Conservation (phyloP, 2,797 vertebrate genomes). For the Carapus acus region DNA sequence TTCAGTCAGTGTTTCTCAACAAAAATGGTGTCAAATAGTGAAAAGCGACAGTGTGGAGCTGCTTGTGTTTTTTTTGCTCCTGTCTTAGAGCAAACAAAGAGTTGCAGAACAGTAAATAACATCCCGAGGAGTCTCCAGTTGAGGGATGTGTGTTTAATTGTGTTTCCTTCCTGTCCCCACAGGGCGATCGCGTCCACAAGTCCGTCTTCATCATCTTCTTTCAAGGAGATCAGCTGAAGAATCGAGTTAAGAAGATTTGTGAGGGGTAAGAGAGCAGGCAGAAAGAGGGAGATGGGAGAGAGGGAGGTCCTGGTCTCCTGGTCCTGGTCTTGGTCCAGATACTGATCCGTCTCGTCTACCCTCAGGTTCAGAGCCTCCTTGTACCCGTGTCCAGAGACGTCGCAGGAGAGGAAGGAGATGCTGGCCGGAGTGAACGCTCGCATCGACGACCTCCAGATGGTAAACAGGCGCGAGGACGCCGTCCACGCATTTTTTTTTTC, state of each 20-base stretch:
- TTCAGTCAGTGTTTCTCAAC: slow-evolving; percentile 72
- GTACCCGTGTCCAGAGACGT: slow-evolving; percentile 95
- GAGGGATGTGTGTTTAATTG: too few relatives aligned
- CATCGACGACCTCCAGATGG: slow-evolving; percentile 98
- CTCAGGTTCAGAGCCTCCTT: slow-evolving; percentile 91
- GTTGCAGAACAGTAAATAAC: too few relatives aligned
- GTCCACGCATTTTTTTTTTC: not conserved
- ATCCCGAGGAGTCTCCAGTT: too few relatives aligned
- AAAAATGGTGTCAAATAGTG: not conserved
- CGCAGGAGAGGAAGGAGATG: slow-evolving; percentile 97
- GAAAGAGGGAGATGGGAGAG: too few relatives aligned
- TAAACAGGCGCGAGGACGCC: slow-evolving; percentile 50
- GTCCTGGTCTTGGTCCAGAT: not conserved
- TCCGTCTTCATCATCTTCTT: slow-evolving; percentile 99
- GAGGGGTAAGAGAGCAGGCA: slow-evolving; percentile 78
- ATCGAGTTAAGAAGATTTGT: slow-evolving; percentile 96
- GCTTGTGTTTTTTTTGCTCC: not conserved
- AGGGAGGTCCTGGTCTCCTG: too few relatives aligned
- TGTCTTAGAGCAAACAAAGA: not conserved
- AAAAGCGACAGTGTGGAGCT: not conserved
- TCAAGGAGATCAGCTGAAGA: slow-evolving; percentile 97
- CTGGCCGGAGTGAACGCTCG: slow-evolving; percentile 92
- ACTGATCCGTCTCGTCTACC: slow-evolving; percentile 1
- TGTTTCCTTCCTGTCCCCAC: slow-evolving; percentile 16
- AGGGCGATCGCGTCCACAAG: slow-evolving; percentile 96